These are phyloP conservation scores for Cervus canadensis DNA, from an alignment of 2,113 vertebrate species.

Conservation along the genomic window DNA sequence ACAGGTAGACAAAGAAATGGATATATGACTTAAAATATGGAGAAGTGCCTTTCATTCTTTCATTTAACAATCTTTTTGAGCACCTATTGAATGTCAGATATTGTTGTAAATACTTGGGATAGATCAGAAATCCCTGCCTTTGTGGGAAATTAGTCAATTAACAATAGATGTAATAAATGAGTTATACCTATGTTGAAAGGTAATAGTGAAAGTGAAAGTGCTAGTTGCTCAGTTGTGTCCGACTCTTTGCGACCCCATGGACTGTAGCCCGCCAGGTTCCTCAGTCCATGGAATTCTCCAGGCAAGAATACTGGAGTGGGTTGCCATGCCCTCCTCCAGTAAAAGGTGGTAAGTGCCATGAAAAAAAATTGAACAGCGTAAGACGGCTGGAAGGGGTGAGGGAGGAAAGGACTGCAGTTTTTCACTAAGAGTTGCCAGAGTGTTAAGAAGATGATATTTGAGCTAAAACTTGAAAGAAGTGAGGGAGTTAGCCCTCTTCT, in stretches of 20 bases:
- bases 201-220: neutral
- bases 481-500: neutral
- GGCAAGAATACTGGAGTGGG: neutral
- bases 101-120: neutral
- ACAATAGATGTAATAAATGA: neutral
- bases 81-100: neutral
- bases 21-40: neutral
- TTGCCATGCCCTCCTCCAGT: neutral
- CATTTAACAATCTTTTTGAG: neutral
- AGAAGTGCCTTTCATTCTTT: neutral
- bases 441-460: neutral
- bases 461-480: neutral
- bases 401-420: neutral
- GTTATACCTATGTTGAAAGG: neutral
- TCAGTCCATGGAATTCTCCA: neutral
- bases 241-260: neutral
- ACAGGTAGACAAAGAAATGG: neutral
- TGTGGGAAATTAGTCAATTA: neutral
- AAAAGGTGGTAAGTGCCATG: neutral
- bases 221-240: neutral
- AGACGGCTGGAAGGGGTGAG: neutral
- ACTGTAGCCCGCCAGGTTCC: neutral
- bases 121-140: slow-evolving; percentile 3
- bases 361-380: neutral
- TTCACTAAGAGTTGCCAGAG: neutral